Evolutionary conservation across 1,140 invertebrate species (phyloP).

Genomic region (Vanessa atalanta): DNA sequence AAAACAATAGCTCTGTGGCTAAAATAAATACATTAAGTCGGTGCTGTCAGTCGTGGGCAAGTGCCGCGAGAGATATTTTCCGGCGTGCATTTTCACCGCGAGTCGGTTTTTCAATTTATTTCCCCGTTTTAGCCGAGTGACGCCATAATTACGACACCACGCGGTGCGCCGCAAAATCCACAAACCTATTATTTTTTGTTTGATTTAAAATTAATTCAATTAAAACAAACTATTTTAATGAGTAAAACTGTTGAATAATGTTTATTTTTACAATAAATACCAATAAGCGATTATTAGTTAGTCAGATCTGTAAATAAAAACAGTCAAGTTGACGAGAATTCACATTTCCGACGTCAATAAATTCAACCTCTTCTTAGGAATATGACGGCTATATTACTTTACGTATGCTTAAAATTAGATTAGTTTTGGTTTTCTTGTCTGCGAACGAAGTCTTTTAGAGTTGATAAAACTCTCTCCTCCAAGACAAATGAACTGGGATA

Average conservation of each 20-base stretch:
- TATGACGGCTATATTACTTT: not conserved
- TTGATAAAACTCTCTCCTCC: slow-evolving; percentile 1
- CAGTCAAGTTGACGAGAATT: no score
- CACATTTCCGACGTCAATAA: not conserved
- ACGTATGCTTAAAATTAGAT: not conserved
- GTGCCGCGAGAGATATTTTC: slow-evolving; percentile 66
- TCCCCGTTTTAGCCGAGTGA: slow-evolving; percentile 71
- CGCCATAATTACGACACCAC: slow-evolving; percentile 64
- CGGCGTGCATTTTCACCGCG: slow-evolving; percentile 63
- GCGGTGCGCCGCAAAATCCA: slow-evolving; percentile 58
- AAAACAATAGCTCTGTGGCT: slow-evolving; percentile 63
- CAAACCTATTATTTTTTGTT: slow-evolving; percentile 54
- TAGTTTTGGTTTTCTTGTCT: not conserved
- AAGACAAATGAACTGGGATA: slow-evolving; percentile 45
- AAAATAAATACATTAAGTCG: slow-evolving; percentile 74
- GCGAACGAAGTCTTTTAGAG: not conserved
- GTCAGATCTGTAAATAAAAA: no score
- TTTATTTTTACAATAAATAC: not conserved
- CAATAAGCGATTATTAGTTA: no score
- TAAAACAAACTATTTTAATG: not conserved
- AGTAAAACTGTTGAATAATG: slow-evolving; percentile 1
- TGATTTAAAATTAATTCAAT: slow-evolving; percentile 25
- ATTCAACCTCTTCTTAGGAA: not conserved
- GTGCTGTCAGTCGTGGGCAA: slow-evolving; percentile 57
- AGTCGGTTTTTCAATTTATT: slow-evolving; percentile 76